Evolutionary conservation across 2,888 invertebrate genomes (phyloP), one percentile per base, ranked within the genome.

Genomic region (Orthonychiurus folsomi): DNA sequence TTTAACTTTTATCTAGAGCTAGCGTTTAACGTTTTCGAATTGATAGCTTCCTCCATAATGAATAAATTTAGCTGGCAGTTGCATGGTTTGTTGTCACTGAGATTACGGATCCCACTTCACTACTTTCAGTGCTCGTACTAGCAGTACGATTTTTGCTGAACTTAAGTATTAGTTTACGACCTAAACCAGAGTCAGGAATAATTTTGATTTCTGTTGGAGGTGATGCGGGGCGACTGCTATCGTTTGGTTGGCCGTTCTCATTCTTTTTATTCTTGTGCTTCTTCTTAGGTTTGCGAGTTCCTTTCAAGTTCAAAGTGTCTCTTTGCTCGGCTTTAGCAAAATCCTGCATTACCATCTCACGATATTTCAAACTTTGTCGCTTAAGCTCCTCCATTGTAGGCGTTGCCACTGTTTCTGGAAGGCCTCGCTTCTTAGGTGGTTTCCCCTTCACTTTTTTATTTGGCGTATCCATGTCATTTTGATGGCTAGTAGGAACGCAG

Each of bases 331-430:
- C 83, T 72, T 85, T 85, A 64, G 86, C 86, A 74, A 90, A 89
- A 74, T 87, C 86, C 2, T 88, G 88, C 87, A 89, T 89, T 2
- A 92, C 86, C 81, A 83, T 84, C 67, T 86, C 84, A 20, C 92
- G 82, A 77, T 84, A 92, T 75, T 89, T 90, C 91, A 92, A 91
- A 73, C 87, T 89, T 74, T 91, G 89, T 1, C 89, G 83, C 67
- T 85, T 86, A 57, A 90, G 78, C 74, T 90, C 89, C 77, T 91
- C 88, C 68, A 90, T 83, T 66, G 85, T 86, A 0, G 88, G 88
- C 3, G 69, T 66, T 2, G 64, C 53, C 3, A 60, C 47, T 1
- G 61, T 24, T 50, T 65, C 68, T 63, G 64, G 68, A 9, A 71
- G 54, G 1, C 70, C 70, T 20, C 90, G 84, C 75, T 92, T 92